Evolutionary conservation across 2,797 vertebrate genomes (phyloP).

Genomic region (Chromobotia macracanthus): DNA sequence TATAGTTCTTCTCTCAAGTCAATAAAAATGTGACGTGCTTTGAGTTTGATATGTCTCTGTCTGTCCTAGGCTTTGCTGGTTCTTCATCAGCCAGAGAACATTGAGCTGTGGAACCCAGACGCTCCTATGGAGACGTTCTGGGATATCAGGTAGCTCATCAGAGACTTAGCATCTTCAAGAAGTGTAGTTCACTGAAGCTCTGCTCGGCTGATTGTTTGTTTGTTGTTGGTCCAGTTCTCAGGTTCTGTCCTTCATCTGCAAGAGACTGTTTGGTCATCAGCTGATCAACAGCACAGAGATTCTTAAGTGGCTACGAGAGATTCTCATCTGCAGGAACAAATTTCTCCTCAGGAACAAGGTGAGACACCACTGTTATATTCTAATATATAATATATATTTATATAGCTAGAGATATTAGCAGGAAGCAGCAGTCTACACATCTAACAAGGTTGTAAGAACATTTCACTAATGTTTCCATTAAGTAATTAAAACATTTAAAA

Average conservation of each 20-base stretch:
- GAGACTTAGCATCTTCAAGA: background rate
- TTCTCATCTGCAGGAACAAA: conserved; percentile 96
- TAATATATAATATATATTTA: too few relatives aligned
- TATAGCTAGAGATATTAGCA: too few relatives aligned
- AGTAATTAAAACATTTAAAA: too few relatives aligned
- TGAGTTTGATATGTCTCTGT: too few relatives aligned
- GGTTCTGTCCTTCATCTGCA: conserved; percentile 93
- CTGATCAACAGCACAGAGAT: conserved; percentile 94
- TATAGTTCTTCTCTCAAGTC: background rate
- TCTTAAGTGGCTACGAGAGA: conserved; percentile 95
- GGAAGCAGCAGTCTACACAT: too few relatives aligned
- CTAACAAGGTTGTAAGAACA: too few relatives aligned
- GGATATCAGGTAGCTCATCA: conserved; percentile 89
- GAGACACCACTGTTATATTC: too few relatives aligned
- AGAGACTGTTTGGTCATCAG: conserved; percentile 90
- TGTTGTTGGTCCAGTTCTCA: conserved; percentile 86
- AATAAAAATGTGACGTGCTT: too few relatives aligned
- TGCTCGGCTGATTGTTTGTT: background rate
- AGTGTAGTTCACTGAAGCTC: background rate
- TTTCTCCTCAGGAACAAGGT: conserved; percentile 97
- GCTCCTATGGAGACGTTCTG: conserved; percentile 94
- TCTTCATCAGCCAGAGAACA: conserved; percentile 94
- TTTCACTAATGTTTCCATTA: too few relatives aligned
- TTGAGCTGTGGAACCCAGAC: conserved; percentile 95
- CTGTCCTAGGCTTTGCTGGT: conserved; percentile 87